A percentile compares a stretch with the other conserved stretches of the same genome.
These are phyloP conservation scores for Eurystomus glaucurus DNA, from an alignment of 2,797 vertebrate genomes.

Conservation along the genomic window DNA sequence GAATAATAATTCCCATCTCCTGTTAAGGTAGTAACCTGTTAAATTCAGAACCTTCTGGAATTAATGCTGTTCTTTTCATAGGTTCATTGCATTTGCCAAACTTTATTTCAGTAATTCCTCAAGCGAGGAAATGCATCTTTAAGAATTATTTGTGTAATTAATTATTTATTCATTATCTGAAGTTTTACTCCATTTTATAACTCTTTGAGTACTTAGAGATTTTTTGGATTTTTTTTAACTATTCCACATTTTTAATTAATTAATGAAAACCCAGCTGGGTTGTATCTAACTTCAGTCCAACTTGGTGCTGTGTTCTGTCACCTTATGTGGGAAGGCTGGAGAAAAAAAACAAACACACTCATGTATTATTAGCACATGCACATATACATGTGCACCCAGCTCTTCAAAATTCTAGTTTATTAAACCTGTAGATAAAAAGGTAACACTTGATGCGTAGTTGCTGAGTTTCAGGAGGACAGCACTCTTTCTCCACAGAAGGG, in stretches of 20 bases:
- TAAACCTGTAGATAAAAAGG: neutral
- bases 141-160: neutral
- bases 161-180: constrained; percentile 25
- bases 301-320: neutral
- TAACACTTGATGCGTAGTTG: too few species aligned
- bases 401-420: neutral
- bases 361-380: fast-evolving
- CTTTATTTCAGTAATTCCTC: neutral
- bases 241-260: neutral
- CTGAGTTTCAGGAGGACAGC: neutral
- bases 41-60: constrained; percentile 35
- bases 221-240: neutral
- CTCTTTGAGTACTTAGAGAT: neutral
- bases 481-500: neutral
- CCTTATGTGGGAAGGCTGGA: neutral
- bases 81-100: neutral
- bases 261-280: neutral
- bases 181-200: neutral
- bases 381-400: fast-evolving
- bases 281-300: neutral
- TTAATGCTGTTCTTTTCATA: neutral
- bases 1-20: constrained; percentile 37
- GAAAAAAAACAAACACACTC: neutral
- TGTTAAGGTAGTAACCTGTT: constrained; percentile 1
- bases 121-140: neutral